Base-by-base conservation (phyloP, 2,888 invertebrate genomes). In the Sussaba pulchella region DNA sequence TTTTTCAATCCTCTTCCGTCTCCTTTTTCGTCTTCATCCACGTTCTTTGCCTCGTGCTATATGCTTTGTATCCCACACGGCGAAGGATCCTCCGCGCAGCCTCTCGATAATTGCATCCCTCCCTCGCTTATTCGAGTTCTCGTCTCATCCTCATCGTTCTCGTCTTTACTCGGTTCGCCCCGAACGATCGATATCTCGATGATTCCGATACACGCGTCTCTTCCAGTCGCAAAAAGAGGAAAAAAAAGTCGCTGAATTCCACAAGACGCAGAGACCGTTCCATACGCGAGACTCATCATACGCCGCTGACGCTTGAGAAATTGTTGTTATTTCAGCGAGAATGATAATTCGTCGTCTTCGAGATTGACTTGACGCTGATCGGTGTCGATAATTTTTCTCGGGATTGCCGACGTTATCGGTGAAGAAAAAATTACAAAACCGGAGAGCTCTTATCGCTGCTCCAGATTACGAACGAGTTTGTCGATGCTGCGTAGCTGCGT, bases 101-200 rank as follows among this genome's bases (percentile, higher is more conserved):
- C 45, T 77, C 79, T 75, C 82, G 76, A 84, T 87, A 84, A 84
- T 85, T 85, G 82, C 83, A 78, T 84, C 78, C 82, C 82, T 74
- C 73, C 82, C 73, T 71, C 79, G 77, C 78, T 82, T 71, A 81
- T 79, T 82, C 79, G 52, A n/a, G 17, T 64, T 57, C 59, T 54
- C 57, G 57, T 57, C 57, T 64, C 64, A 24, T 69, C 47, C 36
- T 36, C 17, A 14, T 26, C 10, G 26, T 54, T 26, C 9, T 57
- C 70, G 17, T 63, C 63, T 8, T 14, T n/a, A n/a, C n/a, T 50
- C 41, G 43, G 1, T 52, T 52, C 50, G 59, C 52, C 59, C 10
- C 26, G 12, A 70, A 73, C 75, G 85, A 87, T 87, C 85, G 84
- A 82, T 87, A 85, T 87, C 84, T 83, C 81, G 83, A 77, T 84